phyloP scores from a whole-genome alignment of 2,888 invertebrate genomes.

The Andrena hattorfiana region DNA sequence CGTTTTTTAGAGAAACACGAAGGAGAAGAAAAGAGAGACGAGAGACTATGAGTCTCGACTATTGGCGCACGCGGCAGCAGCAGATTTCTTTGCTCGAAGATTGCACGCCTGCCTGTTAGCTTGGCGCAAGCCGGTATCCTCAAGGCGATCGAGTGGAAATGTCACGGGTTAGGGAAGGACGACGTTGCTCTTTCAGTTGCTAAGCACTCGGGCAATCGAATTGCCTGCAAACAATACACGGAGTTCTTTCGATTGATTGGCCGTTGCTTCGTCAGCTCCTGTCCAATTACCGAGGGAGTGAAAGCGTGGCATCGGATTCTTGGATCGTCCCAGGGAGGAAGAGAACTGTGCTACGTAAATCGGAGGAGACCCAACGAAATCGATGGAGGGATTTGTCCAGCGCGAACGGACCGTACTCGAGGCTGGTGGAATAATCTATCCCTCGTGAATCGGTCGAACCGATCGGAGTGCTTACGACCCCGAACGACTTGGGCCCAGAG shows the following conservation, averaged over 20 bases:
- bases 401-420: not conserved
- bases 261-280: constrained; percentile 17
- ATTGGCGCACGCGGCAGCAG: constrained; percentile 44
- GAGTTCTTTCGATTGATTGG: constrained; percentile 21
- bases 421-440: not conserved
- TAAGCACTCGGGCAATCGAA: constrained; percentile 16
- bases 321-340: not conserved
- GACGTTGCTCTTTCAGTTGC: constrained; percentile 15
- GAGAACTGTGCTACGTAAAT: not conserved
- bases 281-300: constrained; percentile 7
- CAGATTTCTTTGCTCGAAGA: constrained; percentile 43
- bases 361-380: not conserved
- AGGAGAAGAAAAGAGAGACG: not conserved
- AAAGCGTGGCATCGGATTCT: not conserved
- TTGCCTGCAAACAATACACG: not conserved
- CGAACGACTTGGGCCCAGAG: not conserved
- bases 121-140: constrained; percentile 21
- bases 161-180: constrained; percentile 8
- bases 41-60: constrained; percentile 16
- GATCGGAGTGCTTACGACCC: constrained; percentile 25
- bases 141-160: constrained; percentile 18
- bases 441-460: constrained; percentile 9
- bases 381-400: not conserved
- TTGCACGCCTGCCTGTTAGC: constrained; percentile 50
- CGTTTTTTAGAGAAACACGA: constrained; percentile 15